Evolutionary conservation across 2,888 invertebrate genomes (phyloP), one percentile per base, ranked within the genome.

Genomic region (Nasonovia ribisnigri): DNA sequence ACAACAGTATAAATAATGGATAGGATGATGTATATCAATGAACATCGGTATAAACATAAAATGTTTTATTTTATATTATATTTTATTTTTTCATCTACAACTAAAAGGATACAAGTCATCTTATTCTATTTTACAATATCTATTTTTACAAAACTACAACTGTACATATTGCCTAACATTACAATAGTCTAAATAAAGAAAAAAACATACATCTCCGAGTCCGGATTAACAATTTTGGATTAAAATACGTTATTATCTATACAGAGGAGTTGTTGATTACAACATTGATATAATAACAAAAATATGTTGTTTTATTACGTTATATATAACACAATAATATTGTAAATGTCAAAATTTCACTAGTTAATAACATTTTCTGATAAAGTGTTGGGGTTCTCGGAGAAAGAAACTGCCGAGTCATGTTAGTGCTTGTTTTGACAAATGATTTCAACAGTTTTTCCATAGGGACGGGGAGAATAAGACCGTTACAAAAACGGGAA

Each of bases 371-470:
- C 90, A 90, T 93, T 93, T 93, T 90, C 90, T 90, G 90, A 93
- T 90, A 67, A 48, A 93, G 46, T 57, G 88, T 89, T 86, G n/a
- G 67, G 86, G 93, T 84, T 77, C 36, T 26, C 84, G 84, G 90
- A 86, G 90, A 86, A 93, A 90, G 93, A 93, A 93, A 93, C 93
- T 93, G 93, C 93, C 93, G 93, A 93, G 93, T 93, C 93, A 93
- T n/a, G 86, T 92, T 92, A 92, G 92, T 16, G 93, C 90, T 93
- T 86, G 93, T 93, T 93, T 93, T 93, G 93, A 93, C 93, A 93
- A 93, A 93, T 93, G 93, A 90, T 93, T 93, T 90, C 90, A 93
- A 93, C 93, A 84, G 93, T 93, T 93, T 93, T 88, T 90, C 93
- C 57, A 26, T 26, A 10, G 92, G 88, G 57, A 90, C 51, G 84